Percentiles rank a stretch among this genome's conserved stretches.
Conservation (phyloP, 2,113 vertebrate species). For the Cepphus grylle region DNA sequence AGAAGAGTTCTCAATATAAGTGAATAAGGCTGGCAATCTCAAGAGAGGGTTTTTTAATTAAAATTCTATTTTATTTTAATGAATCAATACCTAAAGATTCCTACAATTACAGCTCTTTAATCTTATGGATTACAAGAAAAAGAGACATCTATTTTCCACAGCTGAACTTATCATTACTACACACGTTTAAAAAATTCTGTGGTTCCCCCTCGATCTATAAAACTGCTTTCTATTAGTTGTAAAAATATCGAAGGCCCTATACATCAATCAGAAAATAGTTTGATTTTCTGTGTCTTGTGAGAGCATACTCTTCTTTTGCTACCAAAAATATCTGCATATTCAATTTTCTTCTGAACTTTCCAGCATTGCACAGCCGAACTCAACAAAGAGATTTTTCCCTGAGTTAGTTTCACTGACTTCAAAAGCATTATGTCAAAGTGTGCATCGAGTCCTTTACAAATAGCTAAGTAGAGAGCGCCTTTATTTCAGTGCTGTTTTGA, state of each 20-base stretch:
- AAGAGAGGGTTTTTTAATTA: not conserved
- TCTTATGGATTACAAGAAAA: not conserved
- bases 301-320: not conserved
- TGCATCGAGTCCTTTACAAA: not conserved
- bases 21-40: not conserved
- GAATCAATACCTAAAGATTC: not conserved
- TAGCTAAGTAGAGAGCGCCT: not conserved
- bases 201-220: not conserved
- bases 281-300: not conserved
- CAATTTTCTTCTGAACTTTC: not conserved
- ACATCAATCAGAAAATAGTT: not conserved
- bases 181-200: not conserved
- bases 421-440: not conserved
- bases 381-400: slow-evolving; percentile 20
- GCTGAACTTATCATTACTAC: not conserved
- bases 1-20: not conserved
- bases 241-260: not conserved
- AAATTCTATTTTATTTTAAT: not conserved
- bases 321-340: slow-evolving; percentile 17
- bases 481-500: not conserved
- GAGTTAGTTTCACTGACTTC: slow-evolving; percentile 9
- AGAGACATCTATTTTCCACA: not conserved
- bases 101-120: not conserved
- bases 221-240: not conserved
- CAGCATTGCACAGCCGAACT: not conserved